A percentile compares a stretch with the other conserved stretches of the same genome.
Evolutionary conservation across 2,888 invertebrate species (phyloP).

Genomic region (Drosophila anceps): DNA sequence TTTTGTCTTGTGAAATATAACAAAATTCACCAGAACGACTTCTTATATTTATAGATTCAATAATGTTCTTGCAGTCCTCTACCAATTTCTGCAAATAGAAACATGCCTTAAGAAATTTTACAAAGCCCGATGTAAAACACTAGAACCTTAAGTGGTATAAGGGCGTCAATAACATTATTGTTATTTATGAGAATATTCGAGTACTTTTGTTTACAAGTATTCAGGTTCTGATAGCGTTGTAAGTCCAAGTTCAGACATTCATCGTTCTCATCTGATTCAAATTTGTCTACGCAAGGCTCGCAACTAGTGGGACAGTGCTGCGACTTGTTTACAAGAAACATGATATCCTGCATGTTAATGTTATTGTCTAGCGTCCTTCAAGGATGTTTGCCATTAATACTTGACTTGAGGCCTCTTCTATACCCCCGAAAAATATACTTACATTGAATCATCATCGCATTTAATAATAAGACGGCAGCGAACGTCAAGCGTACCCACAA

Average conservation of each 20-base stretch:
- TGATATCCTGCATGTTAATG: slow-evolving; percentile 72
- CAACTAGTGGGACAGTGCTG: slow-evolving; percentile 33
- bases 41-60: slow-evolving; percentile 3
- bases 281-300: slow-evolving; percentile 37
- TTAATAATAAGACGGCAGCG: slow-evolving; percentile 66
- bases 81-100: slow-evolving; percentile 50
- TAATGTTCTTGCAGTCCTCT: slow-evolving; percentile 42
- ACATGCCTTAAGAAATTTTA: not conserved
- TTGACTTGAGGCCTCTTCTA: not conserved
- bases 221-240: slow-evolving; percentile 65
- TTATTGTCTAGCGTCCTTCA: slow-evolving; percentile 14
- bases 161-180: not conserved
- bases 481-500: slow-evolving; percentile 60
- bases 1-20: not conserved
- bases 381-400: not conserved
- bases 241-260: slow-evolving; percentile 69
- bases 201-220: slow-evolving; percentile 41
- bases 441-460: slow-evolving; percentile 47
- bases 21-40: not conserved
- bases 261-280: slow-evolving; percentile 39
- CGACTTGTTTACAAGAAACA: slow-evolving; percentile 68
- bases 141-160: slow-evolving; percentile 3
- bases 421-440: not conserved
- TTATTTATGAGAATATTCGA: not conserved
- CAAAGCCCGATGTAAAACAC: not conserved